Evolutionary conservation across 2,888 invertebrate genomes (phyloP).

Genomic region (Tinea pellionella): DNA sequence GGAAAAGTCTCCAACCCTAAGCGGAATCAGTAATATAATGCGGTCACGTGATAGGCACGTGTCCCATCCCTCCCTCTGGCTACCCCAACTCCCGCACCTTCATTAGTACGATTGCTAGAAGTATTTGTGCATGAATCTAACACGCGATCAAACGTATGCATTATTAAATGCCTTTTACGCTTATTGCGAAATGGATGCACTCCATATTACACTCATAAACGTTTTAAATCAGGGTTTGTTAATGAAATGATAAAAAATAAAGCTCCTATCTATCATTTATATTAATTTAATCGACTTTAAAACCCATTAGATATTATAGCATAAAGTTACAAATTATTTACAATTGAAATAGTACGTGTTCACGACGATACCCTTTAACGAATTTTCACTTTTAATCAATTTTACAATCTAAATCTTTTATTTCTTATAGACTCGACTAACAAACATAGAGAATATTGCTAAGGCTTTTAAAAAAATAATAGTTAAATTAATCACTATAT

Average conservation of each 20-base stretch:
- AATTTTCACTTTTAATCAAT: too few relatives aligned
- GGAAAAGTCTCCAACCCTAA: constrained; percentile 1
- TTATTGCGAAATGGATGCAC: constrained; percentile 53
- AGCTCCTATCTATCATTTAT: neutral
- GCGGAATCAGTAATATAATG: constrained; percentile 29
- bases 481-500: too few relatives aligned
- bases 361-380: too few relatives aligned
- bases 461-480: too few relatives aligned
- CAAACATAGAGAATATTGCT: too few relatives aligned
- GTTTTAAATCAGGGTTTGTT: neutral
- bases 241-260: neutral
- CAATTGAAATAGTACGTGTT: too few relatives aligned
- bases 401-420: too few relatives aligned
- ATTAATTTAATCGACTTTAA: neutral
- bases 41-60: constrained; percentile 60
- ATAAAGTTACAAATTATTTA: too few relatives aligned
- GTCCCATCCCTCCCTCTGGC: constrained; percentile 25
- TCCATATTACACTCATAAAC: neutral
- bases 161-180: constrained; percentile 70
- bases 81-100: constrained; percentile 35
- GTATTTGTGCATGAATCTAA: constrained; percentile 56
- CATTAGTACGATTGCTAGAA: constrained; percentile 56
- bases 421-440: too few relatives aligned
- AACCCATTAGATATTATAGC: too few relatives aligned
- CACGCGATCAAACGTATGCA: constrained; percentile 62